A percentile compares a stretch with the other conserved stretches of the same genome.
Conservation (phyloP, 1,140 invertebrate genomes). For the Coenobita brevimanus region DNA sequence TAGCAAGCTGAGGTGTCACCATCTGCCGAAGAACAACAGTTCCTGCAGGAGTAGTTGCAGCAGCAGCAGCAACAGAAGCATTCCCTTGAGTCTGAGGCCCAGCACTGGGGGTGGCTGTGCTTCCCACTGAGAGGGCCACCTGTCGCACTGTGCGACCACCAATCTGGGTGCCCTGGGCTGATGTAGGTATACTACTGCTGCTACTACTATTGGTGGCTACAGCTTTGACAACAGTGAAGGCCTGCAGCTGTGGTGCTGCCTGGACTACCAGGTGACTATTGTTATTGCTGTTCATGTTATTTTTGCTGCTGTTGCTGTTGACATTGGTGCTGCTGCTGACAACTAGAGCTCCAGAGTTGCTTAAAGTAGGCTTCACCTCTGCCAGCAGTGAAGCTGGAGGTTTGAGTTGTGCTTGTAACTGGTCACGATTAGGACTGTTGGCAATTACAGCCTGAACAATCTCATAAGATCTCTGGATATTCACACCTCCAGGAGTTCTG, state of each 20-base stretch:
- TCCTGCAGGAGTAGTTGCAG: conserved; percentile 24
- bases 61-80: background rate
- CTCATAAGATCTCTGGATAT: conserved; percentile 94
- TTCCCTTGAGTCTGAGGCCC: background rate
- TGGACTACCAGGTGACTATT: conserved; percentile 50
- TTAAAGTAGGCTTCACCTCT: conserved; percentile 46
- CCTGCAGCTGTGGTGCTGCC: conserved; percentile 40
- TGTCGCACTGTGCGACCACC: conserved; percentile 29
- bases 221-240: conserved; percentile 54
- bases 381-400: conserved; percentile 73
- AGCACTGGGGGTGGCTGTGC: conserved; percentile 15
- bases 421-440: conserved; percentile 90
- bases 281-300: background rate
- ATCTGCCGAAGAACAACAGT: conserved; percentile 51
- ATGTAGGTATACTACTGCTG: background rate
- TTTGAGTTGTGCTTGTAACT: conserved; percentile 87
- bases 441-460: conserved; percentile 97
- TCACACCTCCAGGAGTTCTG: conserved; percentile 77
- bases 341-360: conserved; percentile 5
- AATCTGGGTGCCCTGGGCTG: conserved; percentile 12
- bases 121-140: conserved; percentile 27
- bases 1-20: conserved; percentile 48
- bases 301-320: conserved; percentile 24
- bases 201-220: conserved; percentile 44
- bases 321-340: conserved; percentile 12